phyloP scores from a whole-genome alignment of 1,140 invertebrate genomes.

The Trinorchestia longiramus region DNA sequence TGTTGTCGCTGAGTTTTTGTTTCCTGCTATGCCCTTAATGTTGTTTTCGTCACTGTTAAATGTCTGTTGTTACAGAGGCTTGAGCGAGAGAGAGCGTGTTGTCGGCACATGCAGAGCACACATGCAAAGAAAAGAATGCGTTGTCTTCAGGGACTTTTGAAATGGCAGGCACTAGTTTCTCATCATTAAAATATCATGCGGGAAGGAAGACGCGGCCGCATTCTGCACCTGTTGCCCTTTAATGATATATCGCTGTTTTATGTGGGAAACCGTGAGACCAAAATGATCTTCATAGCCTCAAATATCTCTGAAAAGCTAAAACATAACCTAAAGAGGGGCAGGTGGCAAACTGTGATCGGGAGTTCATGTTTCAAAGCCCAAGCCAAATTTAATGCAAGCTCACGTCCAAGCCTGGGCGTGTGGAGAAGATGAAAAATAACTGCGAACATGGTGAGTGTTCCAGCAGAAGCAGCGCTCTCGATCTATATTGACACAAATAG shows the following conservation, averaged over 20 bases:
- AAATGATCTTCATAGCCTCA: constrained; percentile 8
- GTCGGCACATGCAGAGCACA: not conserved
- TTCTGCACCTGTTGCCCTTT: constrained; percentile 34
- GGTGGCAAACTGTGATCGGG: not conserved
- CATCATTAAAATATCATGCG: constrained; percentile 41
- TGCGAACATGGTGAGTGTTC: not conserved
- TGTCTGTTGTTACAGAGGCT: no score
- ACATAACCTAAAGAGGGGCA: not conserved
- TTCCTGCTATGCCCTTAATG: not conserved
- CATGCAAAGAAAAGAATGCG: not conserved
- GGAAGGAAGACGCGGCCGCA: constrained; percentile 24
- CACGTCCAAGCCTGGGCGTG: not conserved
- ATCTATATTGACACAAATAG: not conserved
- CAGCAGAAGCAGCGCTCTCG: not conserved
- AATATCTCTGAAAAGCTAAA: not conserved
- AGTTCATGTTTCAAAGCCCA: not conserved
- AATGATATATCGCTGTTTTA: constrained; percentile 18
- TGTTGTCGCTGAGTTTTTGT: not conserved
- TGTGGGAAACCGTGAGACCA: constrained; percentile 35
- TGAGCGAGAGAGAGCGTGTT: not conserved
- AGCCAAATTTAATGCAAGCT: not conserved
- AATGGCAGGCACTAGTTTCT: constrained; percentile 1
- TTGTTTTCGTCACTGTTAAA: no score
- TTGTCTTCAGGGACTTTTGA: not conserved
- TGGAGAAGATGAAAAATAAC: not conserved